Evolutionary conservation across 2,113 vertebrate species (phyloP), one percentile per base, ranked within the genome.

Genomic region (Phyllostomus discolor): DNA sequence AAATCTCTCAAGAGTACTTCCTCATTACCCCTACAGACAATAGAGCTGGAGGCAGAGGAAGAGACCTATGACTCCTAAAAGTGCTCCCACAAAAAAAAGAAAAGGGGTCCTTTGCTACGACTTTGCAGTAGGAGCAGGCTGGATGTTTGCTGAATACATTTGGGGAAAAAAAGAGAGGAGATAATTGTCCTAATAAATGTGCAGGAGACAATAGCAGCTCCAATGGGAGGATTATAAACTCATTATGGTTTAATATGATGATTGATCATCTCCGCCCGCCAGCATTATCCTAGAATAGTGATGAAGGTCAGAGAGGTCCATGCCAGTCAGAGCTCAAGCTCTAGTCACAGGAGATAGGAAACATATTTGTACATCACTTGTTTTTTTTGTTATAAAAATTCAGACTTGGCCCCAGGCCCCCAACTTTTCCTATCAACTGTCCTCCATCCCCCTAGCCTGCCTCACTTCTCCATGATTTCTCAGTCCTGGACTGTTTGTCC

Each of bases 221-320:
- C 97, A 96, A 92, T 26, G 97, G 98, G 98, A 97, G 95, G 97
- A 90, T 96, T 97, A 93, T 91, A 96, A 97, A 82, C 97, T 98
- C 97, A 97, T 98, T 98, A 98, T 89, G 87, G 91, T 97, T 98
- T 98, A 98, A 98, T 98, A 97, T 85, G 97, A 97, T 98, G 98
- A 98, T 97, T 97, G 98, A 98, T 98, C 98, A 98, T 97, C 95
- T 96, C 96, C 95, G 97, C 95, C 96, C 0, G 80, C 69, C 87
- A 96, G 97, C 96, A 94, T 96, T 89, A 97, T 80, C 91, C 96
- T 76, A 95, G 97, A 94, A 97, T 96, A 96, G 96, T 97, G 96
- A 94, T 96, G 91, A 95, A 78, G 96, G 95, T 92, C 43, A 5
- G 69, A 95, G 78, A 84, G 78, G 90, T 72, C 90, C 92, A 84